A percentile compares a stretch with the other conserved stretches of the same genome.
These are phyloP conservation scores for Serripes groenlandicus DNA, from an alignment of 2,888 invertebrate genomes.

Conservation along the genomic window DNA sequence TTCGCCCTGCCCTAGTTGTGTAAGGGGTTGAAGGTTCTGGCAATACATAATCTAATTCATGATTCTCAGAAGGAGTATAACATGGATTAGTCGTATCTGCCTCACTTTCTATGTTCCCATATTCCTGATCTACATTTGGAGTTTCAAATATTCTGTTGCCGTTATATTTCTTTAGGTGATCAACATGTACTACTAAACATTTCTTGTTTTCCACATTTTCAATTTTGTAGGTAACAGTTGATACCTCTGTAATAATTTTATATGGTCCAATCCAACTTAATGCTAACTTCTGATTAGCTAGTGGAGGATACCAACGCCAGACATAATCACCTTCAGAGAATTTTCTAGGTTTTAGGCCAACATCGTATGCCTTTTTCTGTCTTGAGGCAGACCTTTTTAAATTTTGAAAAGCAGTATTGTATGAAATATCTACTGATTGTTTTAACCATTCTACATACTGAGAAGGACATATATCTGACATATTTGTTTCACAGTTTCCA, in stretches of 20 bases:
- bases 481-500: neutral
- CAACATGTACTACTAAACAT: slow-evolving; percentile 16
- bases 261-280: slow-evolving; percentile 34
- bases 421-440: neutral
- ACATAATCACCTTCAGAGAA: neutral
- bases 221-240: slow-evolving; percentile 21
- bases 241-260: slow-evolving; percentile 1
- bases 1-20: no score
- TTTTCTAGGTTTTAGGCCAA: slow-evolving; percentile 4
- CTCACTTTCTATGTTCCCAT: no score
- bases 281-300: slow-evolving; percentile 36
- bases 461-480: neutral
- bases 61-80: no score
- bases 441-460: slow-evolving; percentile 41
- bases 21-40: no score
- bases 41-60: no score
- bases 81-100: no score
- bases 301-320: slow-evolving; percentile 49
- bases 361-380: slow-evolving; percentile 39
- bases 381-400: slow-evolving; percentile 9
- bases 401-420: slow-evolving; percentile 15
- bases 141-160: neutral
- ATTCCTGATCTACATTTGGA: no score
- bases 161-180: slow-evolving; percentile 1
- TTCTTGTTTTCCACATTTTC: slow-evolving; percentile 1